Base-by-base conservation (phyloP, 2,113 vertebrate genomes). In the Callorhinus ursinus region DNA sequence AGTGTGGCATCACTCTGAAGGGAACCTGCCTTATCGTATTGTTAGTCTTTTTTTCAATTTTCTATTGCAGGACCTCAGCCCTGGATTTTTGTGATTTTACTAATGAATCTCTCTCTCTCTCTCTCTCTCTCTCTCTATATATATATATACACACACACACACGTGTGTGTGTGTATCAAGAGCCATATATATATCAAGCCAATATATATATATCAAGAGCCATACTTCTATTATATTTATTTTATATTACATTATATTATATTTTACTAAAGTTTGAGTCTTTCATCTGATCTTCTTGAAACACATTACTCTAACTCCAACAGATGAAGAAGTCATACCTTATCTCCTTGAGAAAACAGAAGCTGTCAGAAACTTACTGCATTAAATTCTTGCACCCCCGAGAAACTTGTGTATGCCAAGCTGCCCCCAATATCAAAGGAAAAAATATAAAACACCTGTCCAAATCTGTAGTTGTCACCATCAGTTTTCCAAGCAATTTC, bases 81-180 rank as follows among this genome's bases (percentile, higher is more conserved):
- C 9, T 84, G 16, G 7, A 24, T n/a, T 96, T 93, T 85, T 82
- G 12, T 87, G 72, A n/a, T 88, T 83, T 76, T 74, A 77, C 26
- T 81, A 53, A 93, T 33, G 14, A 88, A 69, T 36, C 72, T 49
- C 21, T 42, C 36, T 65, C 63, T 65, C 26, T 65, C 28, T 65
- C 24, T 49, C 49, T 49, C 49, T 71, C 21, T 39, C 4, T 67
- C 8, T 28, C 24, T 24, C 7, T 31, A 15, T n/a, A 12, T 42
- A 10, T 42, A 49, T 74, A 18, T 15, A 4, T 22, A 10, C 10
- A 22, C 7, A 46, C 7, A 46, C 7, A 46, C 7, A 46, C n/a
- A n/a, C n/a, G n/a, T 59, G 57, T 59, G 59, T 61, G 59, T 59
- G 8, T 61, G 9, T 31, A 39, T 36, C 18, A 71, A 31, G 28